A percentile compares a stretch with the other conserved stretches of the same genome.
These are phyloP conservation scores for Scortum barcoo DNA, from an alignment of 2,113 vertebrate species.

Conservation along the genomic window DNA sequence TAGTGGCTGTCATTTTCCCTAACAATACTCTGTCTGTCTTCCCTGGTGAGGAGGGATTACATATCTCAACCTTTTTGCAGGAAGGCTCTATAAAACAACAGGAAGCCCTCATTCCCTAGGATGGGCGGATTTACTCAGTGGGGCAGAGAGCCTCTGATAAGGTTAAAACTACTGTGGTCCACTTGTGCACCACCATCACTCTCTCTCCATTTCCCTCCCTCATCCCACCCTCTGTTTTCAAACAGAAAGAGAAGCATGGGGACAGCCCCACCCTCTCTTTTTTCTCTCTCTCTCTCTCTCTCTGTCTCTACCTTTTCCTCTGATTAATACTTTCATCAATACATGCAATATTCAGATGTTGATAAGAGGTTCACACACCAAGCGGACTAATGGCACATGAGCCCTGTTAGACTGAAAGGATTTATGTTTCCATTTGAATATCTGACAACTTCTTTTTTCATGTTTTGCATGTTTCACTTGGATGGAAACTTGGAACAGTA, in stretches of 20 bases:
- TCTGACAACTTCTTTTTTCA: not conserved
- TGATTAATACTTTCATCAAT: conserved; percentile 9
- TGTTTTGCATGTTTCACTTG: not conserved
- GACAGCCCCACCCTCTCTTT: conserved; percentile 25
- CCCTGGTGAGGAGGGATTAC: conserved; percentile 69
- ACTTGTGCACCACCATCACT: conserved; percentile 44
- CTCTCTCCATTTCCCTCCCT: conserved; percentile 30
- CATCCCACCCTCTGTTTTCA: conserved; percentile 46
- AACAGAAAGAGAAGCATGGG: conserved; percentile 6
- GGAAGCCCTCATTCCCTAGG: conserved; percentile 85
- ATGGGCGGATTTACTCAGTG: conserved; percentile 81
- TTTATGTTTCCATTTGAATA: not conserved
- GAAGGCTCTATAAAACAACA: conserved; percentile 85
- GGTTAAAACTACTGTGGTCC: conserved; percentile 59
- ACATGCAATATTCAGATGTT: conserved; percentile 1
- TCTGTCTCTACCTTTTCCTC: not conserved
- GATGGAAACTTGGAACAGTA: conserved; percentile 8
- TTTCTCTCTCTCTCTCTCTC: not conserved
- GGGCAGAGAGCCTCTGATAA: conserved; percentile 75
- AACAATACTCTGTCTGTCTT: conserved; percentile 67
- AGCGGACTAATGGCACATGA: not conserved
- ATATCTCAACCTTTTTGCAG: conserved; percentile 81
- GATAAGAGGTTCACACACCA: not conserved
- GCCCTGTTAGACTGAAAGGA: not conserved
- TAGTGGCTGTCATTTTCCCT: conserved; percentile 69